These are phyloP conservation scores for Vidua macroura DNA, from an alignment of 2,113 vertebrate genomes.

Conservation along the genomic window DNA sequence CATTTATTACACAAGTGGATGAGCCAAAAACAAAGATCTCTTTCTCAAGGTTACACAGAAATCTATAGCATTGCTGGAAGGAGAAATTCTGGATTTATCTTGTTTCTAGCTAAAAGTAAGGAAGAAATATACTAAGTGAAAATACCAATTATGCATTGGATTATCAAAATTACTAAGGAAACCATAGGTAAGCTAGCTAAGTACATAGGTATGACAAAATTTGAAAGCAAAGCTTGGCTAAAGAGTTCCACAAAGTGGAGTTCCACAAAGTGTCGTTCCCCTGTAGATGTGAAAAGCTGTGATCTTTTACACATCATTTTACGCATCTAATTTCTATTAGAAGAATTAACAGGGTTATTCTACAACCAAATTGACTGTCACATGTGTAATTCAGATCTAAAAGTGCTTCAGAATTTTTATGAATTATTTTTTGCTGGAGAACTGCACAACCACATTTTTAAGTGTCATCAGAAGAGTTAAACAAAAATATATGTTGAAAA, in stretches of 20 bases:
- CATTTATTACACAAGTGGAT: not conserved
- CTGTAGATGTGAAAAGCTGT: not conserved
- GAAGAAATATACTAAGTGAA: not conserved
- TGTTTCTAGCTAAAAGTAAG: not conserved
- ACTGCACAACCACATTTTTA: not conserved
- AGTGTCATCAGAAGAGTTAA: not conserved
- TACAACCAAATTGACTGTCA: not conserved
- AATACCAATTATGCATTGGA: not conserved
- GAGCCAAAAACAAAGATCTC: not conserved
- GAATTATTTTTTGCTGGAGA: not conserved
- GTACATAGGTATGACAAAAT: not conserved
- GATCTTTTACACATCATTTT: not conserved
- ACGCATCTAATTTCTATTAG: no score
- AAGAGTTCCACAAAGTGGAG: not conserved
- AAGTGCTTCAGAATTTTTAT: not conserved
- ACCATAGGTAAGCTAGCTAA: not conserved
- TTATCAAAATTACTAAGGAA: not conserved
- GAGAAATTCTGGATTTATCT: not conserved
- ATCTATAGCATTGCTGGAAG: not conserved
- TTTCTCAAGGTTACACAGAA: not conserved
- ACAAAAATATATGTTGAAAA: not conserved
- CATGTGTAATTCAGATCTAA: not conserved
- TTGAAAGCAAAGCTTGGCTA: not conserved
- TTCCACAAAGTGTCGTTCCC: not conserved
- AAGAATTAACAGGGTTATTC: not conserved